phyloP scores from a whole-genome alignment of 2,113 vertebrate genomes.

The Protobothrops mucrosquamatus region DNA sequence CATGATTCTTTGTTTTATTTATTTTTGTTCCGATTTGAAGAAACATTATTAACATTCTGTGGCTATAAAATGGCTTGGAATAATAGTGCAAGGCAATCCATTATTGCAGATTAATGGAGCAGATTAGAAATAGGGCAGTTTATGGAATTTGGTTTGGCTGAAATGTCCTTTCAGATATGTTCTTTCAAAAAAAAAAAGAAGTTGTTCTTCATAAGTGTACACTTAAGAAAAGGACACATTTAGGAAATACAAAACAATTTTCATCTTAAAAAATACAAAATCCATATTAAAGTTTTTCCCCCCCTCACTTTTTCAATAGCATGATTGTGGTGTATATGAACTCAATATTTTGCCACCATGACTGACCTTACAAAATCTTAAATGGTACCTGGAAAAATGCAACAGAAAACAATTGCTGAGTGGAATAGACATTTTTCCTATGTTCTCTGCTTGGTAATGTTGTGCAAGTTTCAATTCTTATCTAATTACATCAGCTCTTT shows the following conservation, averaged over 20 bases:
- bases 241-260: background rate
- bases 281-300: background rate
- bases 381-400: background rate
- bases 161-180: background rate
- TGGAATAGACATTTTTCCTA: background rate
- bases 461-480: background rate
- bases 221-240: background rate
- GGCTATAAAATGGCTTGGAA: background rate
- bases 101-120: background rate
- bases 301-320: background rate
- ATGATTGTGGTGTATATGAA: background rate
- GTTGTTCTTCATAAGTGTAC: background rate
- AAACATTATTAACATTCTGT: background rate
- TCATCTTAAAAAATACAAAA: background rate
- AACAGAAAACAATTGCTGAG: background rate
- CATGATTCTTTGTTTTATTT: background rate
- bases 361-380: background rate
- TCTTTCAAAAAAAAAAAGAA: background rate
- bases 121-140: background rate
- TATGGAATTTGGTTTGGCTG: background rate
- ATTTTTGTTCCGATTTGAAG: background rate
- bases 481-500: background rate
- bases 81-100: background rate
- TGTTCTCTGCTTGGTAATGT: background rate
- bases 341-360: background rate